A percentile compares a stretch with the other conserved stretches of the same genome.
These are phyloP conservation scores for Lemur catta DNA, from an alignment of 2,797 vertebrate genomes.

Conservation along the genomic window DNA sequence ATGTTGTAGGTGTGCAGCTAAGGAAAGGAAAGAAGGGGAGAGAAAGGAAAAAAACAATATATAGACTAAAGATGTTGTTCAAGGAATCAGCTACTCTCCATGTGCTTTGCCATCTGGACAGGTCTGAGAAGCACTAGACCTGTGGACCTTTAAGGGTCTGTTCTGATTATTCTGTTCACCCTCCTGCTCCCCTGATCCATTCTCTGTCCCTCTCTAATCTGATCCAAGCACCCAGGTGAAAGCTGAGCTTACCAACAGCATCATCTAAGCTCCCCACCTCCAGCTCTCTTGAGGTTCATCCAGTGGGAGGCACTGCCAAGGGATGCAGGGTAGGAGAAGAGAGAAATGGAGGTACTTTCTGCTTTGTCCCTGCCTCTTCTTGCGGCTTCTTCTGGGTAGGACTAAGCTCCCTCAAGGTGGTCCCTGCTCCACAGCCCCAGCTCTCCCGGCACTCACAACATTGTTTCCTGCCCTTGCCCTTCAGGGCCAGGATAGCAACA, in stretches of 20 bases:
- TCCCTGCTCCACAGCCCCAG: neutral
- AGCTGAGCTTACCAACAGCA: neutral
- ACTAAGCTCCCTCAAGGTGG: neutral
- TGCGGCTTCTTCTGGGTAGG: neutral
- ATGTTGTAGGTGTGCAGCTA: neutral
- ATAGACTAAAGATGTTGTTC: neutral
- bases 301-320: neutral
- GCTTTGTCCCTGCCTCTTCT: neutral
- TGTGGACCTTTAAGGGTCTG: neutral
- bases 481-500: neutral
- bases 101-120: neutral
- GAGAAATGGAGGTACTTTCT: too few relatives aligned
- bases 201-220: neutral
- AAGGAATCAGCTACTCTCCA: neutral
- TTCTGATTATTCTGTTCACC: neutral
- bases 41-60: too few relatives aligned
- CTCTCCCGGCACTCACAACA: neutral
- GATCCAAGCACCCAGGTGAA: neutral
- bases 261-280: neutral
- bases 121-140: neutral
- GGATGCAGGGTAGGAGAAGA: neutral
- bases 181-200: neutral
- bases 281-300: neutral
- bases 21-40: neutral
- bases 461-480: neutral